Conservation (phyloP, 2,888 invertebrate genomes). For the Apodemia hepburni region DNA sequence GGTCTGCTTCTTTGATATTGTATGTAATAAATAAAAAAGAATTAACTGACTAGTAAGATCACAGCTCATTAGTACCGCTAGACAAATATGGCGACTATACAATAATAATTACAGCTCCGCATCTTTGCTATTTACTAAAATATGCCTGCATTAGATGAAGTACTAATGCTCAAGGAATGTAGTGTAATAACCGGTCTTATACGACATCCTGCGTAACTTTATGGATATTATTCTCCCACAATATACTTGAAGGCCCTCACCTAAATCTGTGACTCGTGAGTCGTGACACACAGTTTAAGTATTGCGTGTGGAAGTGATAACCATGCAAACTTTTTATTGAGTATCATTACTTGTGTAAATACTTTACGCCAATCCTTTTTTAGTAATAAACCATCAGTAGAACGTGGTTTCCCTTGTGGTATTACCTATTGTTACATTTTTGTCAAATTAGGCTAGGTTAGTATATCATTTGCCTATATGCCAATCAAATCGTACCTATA, state of each 20-base stretch:
- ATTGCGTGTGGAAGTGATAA: slow-evolving; percentile 46
- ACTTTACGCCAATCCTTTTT: neutral
- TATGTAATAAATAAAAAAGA: too few relatives aligned
- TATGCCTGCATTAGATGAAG: slow-evolving; percentile 20
- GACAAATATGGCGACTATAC: too few relatives aligned
- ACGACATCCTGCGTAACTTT: slow-evolving; percentile 16
- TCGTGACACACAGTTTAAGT: slow-evolving; percentile 10
- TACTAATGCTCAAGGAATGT: slow-evolving; percentile 18
- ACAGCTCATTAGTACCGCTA: too few relatives aligned
- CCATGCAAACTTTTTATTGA: slow-evolving; percentile 28
- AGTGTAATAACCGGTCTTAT: slow-evolving; percentile 22
- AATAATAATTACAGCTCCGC: neutral
- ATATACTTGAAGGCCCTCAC: slow-evolving; percentile 8
- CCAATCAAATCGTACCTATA: too few relatives aligned
- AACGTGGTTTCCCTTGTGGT: neutral
- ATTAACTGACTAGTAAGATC: too few relatives aligned
- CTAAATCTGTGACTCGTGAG: neutral
- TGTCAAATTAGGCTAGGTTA: too few relatives aligned
- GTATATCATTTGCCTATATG: too few relatives aligned
- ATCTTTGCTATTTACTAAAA: slow-evolving; percentile 17
- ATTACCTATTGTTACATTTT: too few relatives aligned
- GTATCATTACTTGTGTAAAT: slow-evolving; percentile 26
- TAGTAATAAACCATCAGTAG: neutral
- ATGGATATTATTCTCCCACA: slow-evolving; percentile 2
- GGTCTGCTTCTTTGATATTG: too few relatives aligned